Evolutionary conservation across 2,888 invertebrate species (phyloP).

Genomic region (Antitype chi): DNA sequence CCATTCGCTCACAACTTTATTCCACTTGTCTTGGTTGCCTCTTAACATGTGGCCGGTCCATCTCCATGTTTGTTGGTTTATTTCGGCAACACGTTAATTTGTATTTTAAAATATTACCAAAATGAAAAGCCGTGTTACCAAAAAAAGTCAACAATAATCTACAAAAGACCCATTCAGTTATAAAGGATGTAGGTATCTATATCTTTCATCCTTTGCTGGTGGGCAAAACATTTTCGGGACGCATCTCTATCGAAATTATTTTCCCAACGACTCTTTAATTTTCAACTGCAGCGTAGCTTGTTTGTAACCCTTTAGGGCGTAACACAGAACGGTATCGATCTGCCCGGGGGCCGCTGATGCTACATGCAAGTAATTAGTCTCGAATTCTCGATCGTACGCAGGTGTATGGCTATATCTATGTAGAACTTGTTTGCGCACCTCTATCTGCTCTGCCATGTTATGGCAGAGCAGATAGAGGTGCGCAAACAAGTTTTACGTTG

Average conservation of each 20-base stretch:
- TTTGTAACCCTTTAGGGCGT: background rate
- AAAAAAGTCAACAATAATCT: background rate
- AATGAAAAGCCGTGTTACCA: background rate
- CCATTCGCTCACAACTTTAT: no score
- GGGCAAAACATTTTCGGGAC: background rate
- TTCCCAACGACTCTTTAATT: background rate
- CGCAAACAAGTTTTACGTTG: background rate
- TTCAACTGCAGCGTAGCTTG: background rate
- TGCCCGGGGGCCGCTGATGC: background rate
- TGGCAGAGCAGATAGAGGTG: background rate
- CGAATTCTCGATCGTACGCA: background rate
- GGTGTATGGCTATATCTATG: background rate
- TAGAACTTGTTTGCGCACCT: background rate
- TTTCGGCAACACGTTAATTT: background rate
- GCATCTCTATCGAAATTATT: background rate
- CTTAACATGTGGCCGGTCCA: no score
- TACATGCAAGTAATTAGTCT: background rate
- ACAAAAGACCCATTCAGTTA: background rate
- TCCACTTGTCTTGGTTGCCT: no score
- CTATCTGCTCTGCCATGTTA: background rate
- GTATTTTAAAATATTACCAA: background rate
- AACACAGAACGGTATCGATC: slow-evolving; percentile 7
- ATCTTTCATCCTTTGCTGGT: background rate
- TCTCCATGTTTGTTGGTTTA: no score
- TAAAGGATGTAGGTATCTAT: background rate